Conservation (phyloP, 1,140 invertebrate species). For the Drosophila nebulosa region DNA sequence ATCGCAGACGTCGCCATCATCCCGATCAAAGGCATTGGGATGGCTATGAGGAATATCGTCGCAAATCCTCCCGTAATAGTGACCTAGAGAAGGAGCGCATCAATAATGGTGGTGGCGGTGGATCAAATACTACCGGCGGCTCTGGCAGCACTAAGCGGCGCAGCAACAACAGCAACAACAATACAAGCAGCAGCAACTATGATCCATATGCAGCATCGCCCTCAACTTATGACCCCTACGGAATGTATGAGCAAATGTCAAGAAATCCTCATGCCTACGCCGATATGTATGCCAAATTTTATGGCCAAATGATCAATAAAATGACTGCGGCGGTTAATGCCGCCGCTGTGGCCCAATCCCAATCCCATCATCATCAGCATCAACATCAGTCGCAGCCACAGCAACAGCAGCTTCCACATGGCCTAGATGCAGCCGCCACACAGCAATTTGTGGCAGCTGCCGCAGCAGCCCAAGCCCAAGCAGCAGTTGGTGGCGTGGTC, state of each 20-base stretch:
- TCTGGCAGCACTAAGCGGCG: constrained; percentile 61
- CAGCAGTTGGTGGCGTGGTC: not conserved
- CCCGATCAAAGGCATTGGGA: constrained; percentile 42
- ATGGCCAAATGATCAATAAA: constrained; percentile 60
- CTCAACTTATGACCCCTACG: constrained; percentile 56
- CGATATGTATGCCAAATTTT: constrained; percentile 89
- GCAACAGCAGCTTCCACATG: not conserved
- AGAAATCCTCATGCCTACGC: constrained; percentile 89
- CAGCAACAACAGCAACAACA: not conserved
- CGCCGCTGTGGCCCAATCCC: constrained; percentile 15
- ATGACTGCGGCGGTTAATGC: constrained; percentile 47
- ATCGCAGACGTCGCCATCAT: constrained; percentile 19
- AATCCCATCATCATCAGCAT: not conserved
- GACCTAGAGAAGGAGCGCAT: constrained; percentile 62
- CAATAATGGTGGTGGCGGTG: constrained; percentile 26
- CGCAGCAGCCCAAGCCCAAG: not conserved
- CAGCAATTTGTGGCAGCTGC: constrained; percentile 82
- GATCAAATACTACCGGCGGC: constrained; percentile 19
- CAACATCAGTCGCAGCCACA: not conserved
- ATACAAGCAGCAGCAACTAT: constrained; percentile 56
- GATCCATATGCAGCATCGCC: constrained; percentile 83
- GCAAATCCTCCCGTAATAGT: constrained; percentile 75
- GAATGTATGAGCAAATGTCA: constrained; percentile 88
- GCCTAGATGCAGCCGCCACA: not conserved
- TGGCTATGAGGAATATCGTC: constrained; percentile 71